Evolutionary conservation across 92 coral and sea anemone genomes (phyloP), one percentile per base, ranked within the genome.

Genomic region (Umimayanthus kanabou): DNA sequence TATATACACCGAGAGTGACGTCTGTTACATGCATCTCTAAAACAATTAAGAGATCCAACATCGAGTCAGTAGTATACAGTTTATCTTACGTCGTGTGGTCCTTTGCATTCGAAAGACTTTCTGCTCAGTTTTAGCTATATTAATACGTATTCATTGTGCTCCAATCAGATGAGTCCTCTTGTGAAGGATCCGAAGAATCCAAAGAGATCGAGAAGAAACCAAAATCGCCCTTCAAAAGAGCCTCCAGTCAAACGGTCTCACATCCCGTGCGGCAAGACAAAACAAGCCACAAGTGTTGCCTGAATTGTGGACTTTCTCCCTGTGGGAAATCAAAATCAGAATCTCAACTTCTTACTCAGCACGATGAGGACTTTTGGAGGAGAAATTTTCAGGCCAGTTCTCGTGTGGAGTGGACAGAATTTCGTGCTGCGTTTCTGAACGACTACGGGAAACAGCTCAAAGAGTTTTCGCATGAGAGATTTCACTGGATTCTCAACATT

Each of bases 391-490:
- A 83, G 9, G 29, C 37, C 25, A 70, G 87, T 47, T 29, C 87
- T 18, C 78, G 78, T 6, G 87, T 83, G 14, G 43, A 83, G 64
- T 83, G 87, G 87, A 83, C 87, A 49, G 78, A 71, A 2, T 83
- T 83, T 83, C 87, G 87, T 70, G 64, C 14, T 26, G 87, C 87
- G 67, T 83, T 83, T 83, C 87, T 83, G 10, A 53, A 70, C 25
- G 87, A 83, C 57, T 83, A 83, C 3, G 87, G 47, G 9, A 70
- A 83, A 70, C 87, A 83, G 77, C 87, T 83, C 8, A 33, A 55
- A 83, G 87, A 83, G 14, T 83, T 83, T 67, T 83, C 87, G 28
- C 79, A 69, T 6, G 87, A 83, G 14, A 83, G 87, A 47, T 83
- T 70, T 45, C 37, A 83, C 39, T 83, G 87, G 87, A 83, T 83